Base-by-base conservation (phyloP, 2,797 vertebrate genomes). In the Enteromius thamalakanensis region DNA sequence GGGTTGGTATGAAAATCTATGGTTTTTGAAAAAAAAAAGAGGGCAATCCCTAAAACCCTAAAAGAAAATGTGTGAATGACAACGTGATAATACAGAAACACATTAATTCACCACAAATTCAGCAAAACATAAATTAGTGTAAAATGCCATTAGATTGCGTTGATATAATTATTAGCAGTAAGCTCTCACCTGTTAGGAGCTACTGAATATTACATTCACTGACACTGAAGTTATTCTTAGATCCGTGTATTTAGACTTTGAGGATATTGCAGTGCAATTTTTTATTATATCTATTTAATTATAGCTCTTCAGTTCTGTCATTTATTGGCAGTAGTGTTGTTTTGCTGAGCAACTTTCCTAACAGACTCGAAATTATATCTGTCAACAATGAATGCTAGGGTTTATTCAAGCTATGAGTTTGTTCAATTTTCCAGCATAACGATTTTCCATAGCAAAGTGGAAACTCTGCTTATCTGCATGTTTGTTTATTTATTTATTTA, bases 271-370 rank as follows among this genome's bases (percentile, higher is more conserved):
- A 17, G 21, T 58, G 40, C 12, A 58, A 1, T 40, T 58, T 76
- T 76, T 76, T 14, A 76, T 42, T 76, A 23, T 23, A 40, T 23
- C 32, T 10, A 58, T 76, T 76, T 40, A 37, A 75, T 58, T 58
- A 55, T 58, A 75, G 51, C 51, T 75, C 6, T 34, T 34, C 1
- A 10, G 6, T 34, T 53, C 29, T 53, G 49, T 12, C 19, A 34
- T 53, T 53, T 74, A 34, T 14, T 74, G 47, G 49, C 71, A 53
- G 71, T 34, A 37, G 19, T 74, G 1, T 74, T 53, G 29, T 37
- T 34, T 55, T 37, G 19, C 5, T 74, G 29, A 74, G 29, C 49
- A 53, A 5, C 49, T 32, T 74, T 34, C 26, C 42, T 4, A 26
- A 70, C 14, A 47, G 23, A 70, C 68, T 26, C 21, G 9, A 71